Base-by-base conservation (phyloP, 2,888 invertebrate species). In the Lepeophtheirus nordmannii region DNA sequence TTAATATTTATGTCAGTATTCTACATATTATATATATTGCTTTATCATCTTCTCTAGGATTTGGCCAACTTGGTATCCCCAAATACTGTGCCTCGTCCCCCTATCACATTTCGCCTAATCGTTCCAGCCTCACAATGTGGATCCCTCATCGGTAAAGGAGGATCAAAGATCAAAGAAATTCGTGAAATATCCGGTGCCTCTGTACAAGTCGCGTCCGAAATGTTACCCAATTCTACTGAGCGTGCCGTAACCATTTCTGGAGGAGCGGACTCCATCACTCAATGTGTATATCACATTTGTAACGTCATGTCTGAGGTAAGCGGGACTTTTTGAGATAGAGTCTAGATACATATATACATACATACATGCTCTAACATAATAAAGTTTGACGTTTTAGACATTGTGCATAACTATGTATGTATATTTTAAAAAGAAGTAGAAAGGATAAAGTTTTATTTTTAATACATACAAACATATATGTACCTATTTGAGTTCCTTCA, bases 51-150 rank as follows among this genome's bases (percentile, higher is more conserved):
- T 10, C 30, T 23, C 14, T 17, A 62, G 62, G 62, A 62, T 40
- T 40, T 62, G 38, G 62, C 62, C 10, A 62, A 62, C 40, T n/a
- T 62, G 23, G 62, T 62, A 41, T 62, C 62, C 75, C 90, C 94
- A 62, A 96, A 94, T 17, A 73, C 76, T 62, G 89, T 91, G 71
- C 89, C 93, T 68, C 86, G 91, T 75, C 91, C 96, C 60, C 96
- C 96, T 59, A 91, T 94, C 76, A 92, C 92, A 12, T 83, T 98
- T 73, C 85, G 96, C 71, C 85, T 98, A 75, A 94, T 98, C 76
- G 94, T 98, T 72, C 97, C 97, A 65, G 98, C 97, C 68, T 94
- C 93, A 73, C 98, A 98, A 79, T 98, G 97, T 79, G 98, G 98
- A 72, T 97, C 96, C 53, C 84, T 98, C 74, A 98, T 98, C 78